A percentile compares a stretch with the other conserved stretches of the same genome.
phyloP scores from a whole-genome alignment of 2,797 vertebrate genomes.

The Diplodus sargus region DNA sequence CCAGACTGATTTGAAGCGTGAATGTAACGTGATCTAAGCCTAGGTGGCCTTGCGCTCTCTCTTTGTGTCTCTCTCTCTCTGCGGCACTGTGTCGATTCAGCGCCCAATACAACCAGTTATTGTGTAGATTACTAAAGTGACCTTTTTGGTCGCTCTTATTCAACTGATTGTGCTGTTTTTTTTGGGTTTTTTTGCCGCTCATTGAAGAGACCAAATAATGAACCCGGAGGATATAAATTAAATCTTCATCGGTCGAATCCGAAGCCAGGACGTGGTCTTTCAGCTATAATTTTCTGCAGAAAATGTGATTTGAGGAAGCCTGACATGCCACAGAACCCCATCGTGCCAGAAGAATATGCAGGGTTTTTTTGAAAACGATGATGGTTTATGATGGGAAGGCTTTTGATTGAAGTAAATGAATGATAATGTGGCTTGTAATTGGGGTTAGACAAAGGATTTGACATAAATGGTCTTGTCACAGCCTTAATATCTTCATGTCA shows the following conservation, averaged over 20 bases:
- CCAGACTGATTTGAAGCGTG: too few species aligned
- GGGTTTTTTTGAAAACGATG: constrained; percentile 18
- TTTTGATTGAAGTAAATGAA: constrained; percentile 72
- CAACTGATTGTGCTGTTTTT: neutral
- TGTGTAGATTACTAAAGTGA: neutral
- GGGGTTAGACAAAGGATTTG: constrained; percentile 82
- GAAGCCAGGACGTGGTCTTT: constrained; percentile 4
- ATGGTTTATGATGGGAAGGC: constrained; percentile 10
- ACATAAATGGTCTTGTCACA: constrained; percentile 79
- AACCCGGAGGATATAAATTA: constrained; percentile 3
- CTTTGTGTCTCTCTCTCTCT: neutral
- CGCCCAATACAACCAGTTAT: neutral
- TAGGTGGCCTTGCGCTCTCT: neutral
- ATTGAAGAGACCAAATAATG: neutral
- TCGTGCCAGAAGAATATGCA: constrained; percentile 2
- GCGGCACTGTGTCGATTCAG: neutral
- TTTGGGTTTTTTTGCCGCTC: neutral
- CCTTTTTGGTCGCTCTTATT: neutral
- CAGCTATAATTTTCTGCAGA: constrained; percentile 13
- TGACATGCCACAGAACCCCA: constrained; percentile 9
- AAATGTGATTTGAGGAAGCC: constrained; percentile 25
- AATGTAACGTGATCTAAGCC: neutral
- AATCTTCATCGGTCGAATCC: constrained; percentile 21
- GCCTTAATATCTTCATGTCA: constrained; percentile 79
- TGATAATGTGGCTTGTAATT: constrained; percentile 81